Evolutionary conservation across 2,113 vertebrate genomes (phyloP).

Genomic region (Vulpes ferrilata): DNA sequence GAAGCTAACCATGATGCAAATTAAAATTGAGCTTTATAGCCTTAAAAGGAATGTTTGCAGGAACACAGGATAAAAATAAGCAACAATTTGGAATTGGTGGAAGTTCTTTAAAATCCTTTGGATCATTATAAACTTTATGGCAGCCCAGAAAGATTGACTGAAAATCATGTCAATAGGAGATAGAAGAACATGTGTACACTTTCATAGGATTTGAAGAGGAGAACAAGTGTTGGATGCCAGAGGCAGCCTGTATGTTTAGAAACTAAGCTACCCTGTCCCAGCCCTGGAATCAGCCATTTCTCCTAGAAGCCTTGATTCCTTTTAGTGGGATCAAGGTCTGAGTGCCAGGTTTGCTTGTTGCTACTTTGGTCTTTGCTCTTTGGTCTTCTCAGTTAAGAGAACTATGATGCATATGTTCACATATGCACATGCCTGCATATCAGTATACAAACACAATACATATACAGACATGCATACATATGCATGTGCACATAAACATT

Average conservation of each 20-base stretch:
- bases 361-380: not conserved
- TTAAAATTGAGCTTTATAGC: not conserved
- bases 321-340: not conserved
- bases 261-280: too few relatives aligned
- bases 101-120: not conserved
- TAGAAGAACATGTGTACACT: not conserved
- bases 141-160: not conserved
- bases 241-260: not conserved
- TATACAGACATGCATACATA: not conserved
- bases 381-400: not conserved
- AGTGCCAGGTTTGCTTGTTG: not conserved
- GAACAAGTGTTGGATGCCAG: not conserved
- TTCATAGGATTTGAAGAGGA: not conserved
- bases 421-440: not conserved
- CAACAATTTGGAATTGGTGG: not conserved
- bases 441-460: not conserved
- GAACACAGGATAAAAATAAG: not conserved
- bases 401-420: not conserved
- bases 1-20: not conserved
- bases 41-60: not conserved
- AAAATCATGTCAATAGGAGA: not conserved
- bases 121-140: not conserved
- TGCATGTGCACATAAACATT: not conserved
- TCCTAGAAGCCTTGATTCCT: not conserved
- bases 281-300: not conserved